Percentiles rank a stretch among this genome's conserved stretches.
Conservation (phyloP, 2,888 invertebrate species). For the Cerastis leucographa region DNA sequence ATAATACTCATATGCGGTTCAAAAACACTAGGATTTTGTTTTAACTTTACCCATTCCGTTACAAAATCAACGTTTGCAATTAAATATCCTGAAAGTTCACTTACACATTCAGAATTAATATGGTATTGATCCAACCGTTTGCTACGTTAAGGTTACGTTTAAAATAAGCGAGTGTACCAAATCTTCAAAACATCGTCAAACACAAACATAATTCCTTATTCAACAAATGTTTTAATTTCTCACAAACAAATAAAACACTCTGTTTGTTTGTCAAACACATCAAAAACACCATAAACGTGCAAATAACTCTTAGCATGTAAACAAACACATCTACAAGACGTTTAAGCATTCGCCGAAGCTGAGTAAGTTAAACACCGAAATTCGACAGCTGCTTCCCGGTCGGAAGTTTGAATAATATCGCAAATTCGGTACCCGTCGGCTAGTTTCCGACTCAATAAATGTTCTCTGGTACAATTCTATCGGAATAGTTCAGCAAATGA, state of each 20-base stretch:
- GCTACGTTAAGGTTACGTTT: background rate
- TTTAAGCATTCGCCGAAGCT: slow-evolving; percentile 33
- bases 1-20: background rate
- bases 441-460: slow-evolving; percentile 52
- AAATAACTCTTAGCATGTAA: slow-evolving; percentile 28
- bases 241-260: slow-evolving; percentile 20
- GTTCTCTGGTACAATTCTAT: slow-evolving; percentile 46
- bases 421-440: slow-evolving; percentile 42
- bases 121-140: background rate
- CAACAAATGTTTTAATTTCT: slow-evolving; percentile 24
- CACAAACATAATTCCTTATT: background rate
- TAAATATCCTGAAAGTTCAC: background rate
- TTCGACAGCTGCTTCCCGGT: slow-evolving; percentile 36
- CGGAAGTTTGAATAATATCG: slow-evolving; percentile 59
- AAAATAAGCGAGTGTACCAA: background rate
- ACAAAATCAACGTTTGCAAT: background rate
- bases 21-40: background rate
- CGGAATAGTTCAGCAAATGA: slow-evolving; percentile 42
- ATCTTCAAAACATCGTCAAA: background rate
- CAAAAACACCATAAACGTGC: slow-evolving; percentile 5
- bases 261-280: slow-evolving; percentile 34
- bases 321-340: slow-evolving; percentile 32
- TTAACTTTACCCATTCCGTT: background rate
- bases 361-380: slow-evolving; percentile 33
- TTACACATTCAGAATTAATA: background rate